A percentile compares a stretch with the other conserved stretches of the same genome.
phyloP scores from a whole-genome alignment of 2,888 invertebrate genomes.

The Octonoba sinensis region DNA sequence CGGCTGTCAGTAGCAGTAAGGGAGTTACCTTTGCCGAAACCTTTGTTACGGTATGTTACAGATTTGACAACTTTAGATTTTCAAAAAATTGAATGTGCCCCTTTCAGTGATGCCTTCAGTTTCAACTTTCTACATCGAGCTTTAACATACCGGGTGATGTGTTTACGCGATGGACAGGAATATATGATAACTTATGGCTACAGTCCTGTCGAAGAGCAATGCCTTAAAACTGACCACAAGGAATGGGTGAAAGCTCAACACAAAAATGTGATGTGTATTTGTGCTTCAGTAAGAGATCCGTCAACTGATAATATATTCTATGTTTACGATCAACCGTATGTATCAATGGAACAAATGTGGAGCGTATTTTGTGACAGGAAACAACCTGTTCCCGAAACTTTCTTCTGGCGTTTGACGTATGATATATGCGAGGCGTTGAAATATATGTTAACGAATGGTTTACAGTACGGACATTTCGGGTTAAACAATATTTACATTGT shows the following conservation, averaged over 20 bases:
- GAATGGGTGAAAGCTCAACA: slow-evolving; percentile 68
- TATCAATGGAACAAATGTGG: slow-evolving; percentile 68
- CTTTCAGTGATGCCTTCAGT: slow-evolving; percentile 64
- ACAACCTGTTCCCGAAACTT: slow-evolving; percentile 67
- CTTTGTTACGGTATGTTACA: slow-evolving; percentile 67
- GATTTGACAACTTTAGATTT: slow-evolving; percentile 69
- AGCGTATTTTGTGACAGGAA: slow-evolving; percentile 67
- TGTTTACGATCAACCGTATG: slow-evolving; percentile 68
- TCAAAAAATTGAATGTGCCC: slow-evolving; percentile 66
- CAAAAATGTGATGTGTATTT: slow-evolving; percentile 68
- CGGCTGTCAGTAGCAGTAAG: slow-evolving; percentile 66
- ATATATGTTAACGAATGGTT: slow-evolving; percentile 66
- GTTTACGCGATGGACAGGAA: slow-evolving; percentile 57
- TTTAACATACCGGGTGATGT: slow-evolving; percentile 61
- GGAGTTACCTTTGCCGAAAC: slow-evolving; percentile 68
- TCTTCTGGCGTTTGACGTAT: slow-evolving; percentile 68
- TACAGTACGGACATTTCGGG: slow-evolving; percentile 55
- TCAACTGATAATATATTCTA: slow-evolving; percentile 67
- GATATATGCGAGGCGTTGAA: slow-evolving; percentile 68
- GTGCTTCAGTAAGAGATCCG: slow-evolving; percentile 67
- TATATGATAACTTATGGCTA: slow-evolving; percentile 64
- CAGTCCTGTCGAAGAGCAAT: slow-evolving; percentile 36
- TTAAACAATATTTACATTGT: slow-evolving; percentile 64
- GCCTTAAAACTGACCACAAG: slow-evolving; percentile 63
- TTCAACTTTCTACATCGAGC: slow-evolving; percentile 64